Conservation (phyloP, 1,140 invertebrate species). For the Phortica variegata region DNA sequence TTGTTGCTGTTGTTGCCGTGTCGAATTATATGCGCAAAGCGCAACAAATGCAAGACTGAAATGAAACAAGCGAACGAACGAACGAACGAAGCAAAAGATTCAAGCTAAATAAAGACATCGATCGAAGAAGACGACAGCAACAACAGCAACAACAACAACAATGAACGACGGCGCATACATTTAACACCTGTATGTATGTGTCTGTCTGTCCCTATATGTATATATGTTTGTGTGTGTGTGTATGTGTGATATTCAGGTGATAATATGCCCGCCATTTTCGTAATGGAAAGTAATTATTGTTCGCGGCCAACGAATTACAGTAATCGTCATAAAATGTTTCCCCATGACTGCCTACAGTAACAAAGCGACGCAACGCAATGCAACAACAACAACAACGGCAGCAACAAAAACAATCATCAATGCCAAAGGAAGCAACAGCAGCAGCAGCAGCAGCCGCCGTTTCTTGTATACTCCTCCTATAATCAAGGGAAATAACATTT, state of each 20-base stretch:
- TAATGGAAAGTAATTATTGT: slow-evolving; percentile 58
- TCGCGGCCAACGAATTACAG: slow-evolving; percentile 56
- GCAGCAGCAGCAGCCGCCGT: slow-evolving; percentile 22
- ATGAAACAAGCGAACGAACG: slow-evolving; percentile 20
- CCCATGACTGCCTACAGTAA: slow-evolving; percentile 55
- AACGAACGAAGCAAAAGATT: not conserved
- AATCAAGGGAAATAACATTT: slow-evolving; percentile 58
- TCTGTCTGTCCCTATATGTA: not conserved
- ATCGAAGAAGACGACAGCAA: not conserved
- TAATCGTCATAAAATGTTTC: slow-evolving; percentile 58
- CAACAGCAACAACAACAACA: slow-evolving; percentile 2
- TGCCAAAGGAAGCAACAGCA: slow-evolving; percentile 14
- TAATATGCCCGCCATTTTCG: slow-evolving; percentile 58
- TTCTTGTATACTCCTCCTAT: slow-evolving; percentile 40
- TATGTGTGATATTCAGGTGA: slow-evolving; percentile 56
- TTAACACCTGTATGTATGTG: slow-evolving; percentile 34
- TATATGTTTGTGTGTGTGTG: slow-evolving; percentile 18
- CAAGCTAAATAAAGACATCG: too few species aligned
- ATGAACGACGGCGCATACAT: slow-evolving; percentile 13
- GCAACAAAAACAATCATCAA: slow-evolving; percentile 1
- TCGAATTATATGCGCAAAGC: not conserved
- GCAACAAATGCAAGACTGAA: too few species aligned
- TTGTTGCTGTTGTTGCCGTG: not conserved
- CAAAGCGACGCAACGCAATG: slow-evolving; percentile 18
- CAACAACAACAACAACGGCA: slow-evolving; percentile 11